Base-by-base conservation (phyloP, 2,797 vertebrate genomes). In the Halcyon chelicuti region DNA sequence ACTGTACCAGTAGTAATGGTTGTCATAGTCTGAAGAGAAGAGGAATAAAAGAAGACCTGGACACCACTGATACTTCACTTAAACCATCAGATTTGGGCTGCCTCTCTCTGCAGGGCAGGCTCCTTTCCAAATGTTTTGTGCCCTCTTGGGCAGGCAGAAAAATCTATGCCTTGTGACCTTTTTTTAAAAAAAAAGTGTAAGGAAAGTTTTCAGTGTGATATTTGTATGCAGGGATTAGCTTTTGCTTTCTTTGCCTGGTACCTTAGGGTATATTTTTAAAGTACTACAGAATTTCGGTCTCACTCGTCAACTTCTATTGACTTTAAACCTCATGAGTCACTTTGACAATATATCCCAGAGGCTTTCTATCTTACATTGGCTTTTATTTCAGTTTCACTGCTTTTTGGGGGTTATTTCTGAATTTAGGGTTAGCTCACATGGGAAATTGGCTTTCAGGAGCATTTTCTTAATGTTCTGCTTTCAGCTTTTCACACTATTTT, bases 261-360 rank as follows among this genome's bases (percentile, higher is more conserved):
- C 95, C 86, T 95, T 67, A 94, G 96, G 93, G 86, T 94, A 58
- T 77, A 82, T 95, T 95, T 96, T 95, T 92, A 89, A 95, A 97
- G 76, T 72, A 66, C 87, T 95, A 72, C 75, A 85, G 88, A 93
- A 82, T 93, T 95, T 94, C 0, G 0, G 87, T 90, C 84, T 95
- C 80, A 81, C 85, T 94, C 60, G 4, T 95, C 97, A 95, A 17
- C 88, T 94, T 96, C 89, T 94, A 95, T 96, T 97, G 96, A 96
- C 96, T 96, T 96, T 94, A 96, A 96, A 96, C 35, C 94, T 93
- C 94, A 90, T 95, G 87, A 97, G 93, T 95, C 88, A 86, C 86
- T 97, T 97, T 96, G 94, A 95, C 94, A 95, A 86, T 88, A 86
- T 75, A 84, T 90, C 93, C 91, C 92, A 82, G 40, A 96, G 91